Conservation (phyloP, 2,113 vertebrate genomes). For the Phasianus colchicus region DNA sequence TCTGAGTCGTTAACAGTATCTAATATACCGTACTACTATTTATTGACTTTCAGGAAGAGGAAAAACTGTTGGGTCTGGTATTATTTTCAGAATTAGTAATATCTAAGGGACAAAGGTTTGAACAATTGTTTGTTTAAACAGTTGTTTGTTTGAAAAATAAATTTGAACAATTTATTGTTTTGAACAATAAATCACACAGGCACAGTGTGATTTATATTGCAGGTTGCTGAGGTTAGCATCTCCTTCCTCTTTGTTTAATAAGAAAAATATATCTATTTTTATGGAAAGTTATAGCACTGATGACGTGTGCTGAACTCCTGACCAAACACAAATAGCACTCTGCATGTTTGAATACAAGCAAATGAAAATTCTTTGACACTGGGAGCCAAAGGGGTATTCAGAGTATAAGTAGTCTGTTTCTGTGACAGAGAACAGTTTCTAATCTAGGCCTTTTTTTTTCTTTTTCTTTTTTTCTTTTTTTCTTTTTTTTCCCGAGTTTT, state of each 20-base stretch:
- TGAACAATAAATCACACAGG: neutral
- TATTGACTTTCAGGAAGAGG: neutral
- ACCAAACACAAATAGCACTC: neutral
- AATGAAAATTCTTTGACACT: neutral
- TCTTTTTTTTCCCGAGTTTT: neutral
- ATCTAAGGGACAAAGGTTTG: neutral
- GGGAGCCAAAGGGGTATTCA: neutral
- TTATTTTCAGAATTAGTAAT: neutral
- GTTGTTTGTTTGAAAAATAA: no score
- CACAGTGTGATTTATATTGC: neutral
- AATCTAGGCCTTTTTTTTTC: neutral
- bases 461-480: no score
- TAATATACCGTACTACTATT: neutral
- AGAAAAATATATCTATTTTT: neutral
- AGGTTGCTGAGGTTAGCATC: neutral
- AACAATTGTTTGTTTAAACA: no score
- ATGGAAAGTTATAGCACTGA: neutral
- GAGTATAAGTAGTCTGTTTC: neutral
- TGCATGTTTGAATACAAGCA: neutral
- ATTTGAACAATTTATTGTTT: neutral
- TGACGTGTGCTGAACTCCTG: neutral
- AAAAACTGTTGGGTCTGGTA: accelerated
- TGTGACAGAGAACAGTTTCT: neutral
- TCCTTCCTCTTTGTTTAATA: neutral
- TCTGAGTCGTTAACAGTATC: neutral